Evolutionary conservation across 30 jellyfish, hydroid and myxozoan species (phyloP).

Genomic region (Turritopsis rubra): DNA sequence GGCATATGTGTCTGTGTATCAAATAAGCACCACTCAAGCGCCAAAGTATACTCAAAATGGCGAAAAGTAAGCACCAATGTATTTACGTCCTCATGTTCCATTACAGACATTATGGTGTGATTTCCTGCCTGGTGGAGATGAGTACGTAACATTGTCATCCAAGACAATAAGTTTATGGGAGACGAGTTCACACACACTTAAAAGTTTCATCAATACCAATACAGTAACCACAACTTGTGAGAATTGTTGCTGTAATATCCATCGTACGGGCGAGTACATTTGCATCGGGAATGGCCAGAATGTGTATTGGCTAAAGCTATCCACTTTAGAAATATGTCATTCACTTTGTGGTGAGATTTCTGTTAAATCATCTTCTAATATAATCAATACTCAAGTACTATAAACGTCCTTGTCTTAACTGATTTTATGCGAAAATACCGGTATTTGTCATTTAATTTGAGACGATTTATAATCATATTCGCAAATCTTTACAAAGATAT

Average conservation of each 20-base stretch:
- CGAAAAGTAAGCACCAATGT: background rate
- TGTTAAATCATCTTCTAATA: no score
- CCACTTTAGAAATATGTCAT: background rate
- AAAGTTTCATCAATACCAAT: background rate
- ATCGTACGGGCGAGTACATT: background rate
- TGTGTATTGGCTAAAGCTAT: background rate
- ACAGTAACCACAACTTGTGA: background rate
- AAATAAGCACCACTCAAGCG: no score
- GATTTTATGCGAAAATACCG: no score
- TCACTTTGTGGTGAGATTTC: background rate
- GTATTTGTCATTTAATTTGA: no score
- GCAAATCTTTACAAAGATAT: no score
- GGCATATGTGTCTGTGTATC: no score
- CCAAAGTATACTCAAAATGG: no score
- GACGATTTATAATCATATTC: no score
- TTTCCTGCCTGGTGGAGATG: background rate
- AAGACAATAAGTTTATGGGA: background rate
- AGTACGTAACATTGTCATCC: background rate
- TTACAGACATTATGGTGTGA: background rate
- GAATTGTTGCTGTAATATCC: background rate
- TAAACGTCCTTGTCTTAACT: no score
- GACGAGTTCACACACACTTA: background rate
- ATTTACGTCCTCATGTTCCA: background rate
- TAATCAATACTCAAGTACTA: no score
- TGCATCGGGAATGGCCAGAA: background rate